These are phyloP conservation scores for Scolopax mira DNA, from an alignment of 2,113 vertebrate genomes.

Conservation along the genomic window DNA sequence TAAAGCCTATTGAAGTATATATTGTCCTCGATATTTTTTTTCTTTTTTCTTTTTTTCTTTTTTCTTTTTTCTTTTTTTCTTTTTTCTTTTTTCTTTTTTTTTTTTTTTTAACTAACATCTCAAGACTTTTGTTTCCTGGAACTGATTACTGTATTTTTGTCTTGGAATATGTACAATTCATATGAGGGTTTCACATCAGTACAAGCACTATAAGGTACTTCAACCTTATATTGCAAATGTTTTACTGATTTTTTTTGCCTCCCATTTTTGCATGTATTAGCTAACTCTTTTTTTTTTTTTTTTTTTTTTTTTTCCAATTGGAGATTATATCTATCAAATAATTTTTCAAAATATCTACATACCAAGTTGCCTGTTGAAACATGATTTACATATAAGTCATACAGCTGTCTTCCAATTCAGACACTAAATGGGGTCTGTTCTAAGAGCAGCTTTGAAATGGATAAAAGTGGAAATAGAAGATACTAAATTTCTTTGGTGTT, in stretches of 20 bases:
- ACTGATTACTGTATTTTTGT: background rate
- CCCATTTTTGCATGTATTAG: background rate
- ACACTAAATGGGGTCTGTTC: too few relatives aligned
- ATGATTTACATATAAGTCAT: too few relatives aligned
- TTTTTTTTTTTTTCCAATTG: background rate
- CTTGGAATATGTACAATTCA: background rate
- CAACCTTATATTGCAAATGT: accelerated
- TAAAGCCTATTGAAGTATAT: constrained; percentile 11
- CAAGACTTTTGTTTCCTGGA: background rate
- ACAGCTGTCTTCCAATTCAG: too few relatives aligned
- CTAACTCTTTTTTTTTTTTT: background rate
- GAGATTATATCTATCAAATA: background rate
- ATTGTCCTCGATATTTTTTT: background rate
- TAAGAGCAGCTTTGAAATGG: too few relatives aligned
- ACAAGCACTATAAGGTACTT: background rate
- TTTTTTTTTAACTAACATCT: too few relatives aligned
- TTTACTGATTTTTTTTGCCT: accelerated
- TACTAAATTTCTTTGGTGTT: background rate
- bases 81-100: too few relatives aligned
- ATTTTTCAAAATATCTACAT: background rate
- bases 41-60: background rate
- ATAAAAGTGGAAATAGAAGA: background rate
- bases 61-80: constrained; percentile 20
- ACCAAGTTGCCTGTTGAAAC: too few relatives aligned
- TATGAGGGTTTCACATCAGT: background rate